Evolutionary conservation across 2,888 invertebrate genomes (phyloP).

Genomic region (Scaptomyza reducta): DNA sequence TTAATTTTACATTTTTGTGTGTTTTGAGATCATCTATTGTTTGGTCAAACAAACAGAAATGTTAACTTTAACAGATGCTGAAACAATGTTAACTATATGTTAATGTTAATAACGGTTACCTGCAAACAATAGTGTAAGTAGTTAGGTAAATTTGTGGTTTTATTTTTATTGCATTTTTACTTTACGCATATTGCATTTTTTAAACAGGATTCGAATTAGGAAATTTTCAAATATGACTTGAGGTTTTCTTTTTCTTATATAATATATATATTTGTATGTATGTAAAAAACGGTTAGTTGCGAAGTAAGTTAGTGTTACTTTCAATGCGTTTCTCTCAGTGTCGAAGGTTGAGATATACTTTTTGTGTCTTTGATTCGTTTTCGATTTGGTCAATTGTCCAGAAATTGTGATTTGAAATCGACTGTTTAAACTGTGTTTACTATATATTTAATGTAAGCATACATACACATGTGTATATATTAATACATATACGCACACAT

Average conservation of each 20-base stretch:
- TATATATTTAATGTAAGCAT: background rate
- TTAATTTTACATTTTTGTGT: constrained; percentile 1
- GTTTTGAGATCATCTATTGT: constrained; percentile 17
- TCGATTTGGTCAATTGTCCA: constrained; percentile 42
- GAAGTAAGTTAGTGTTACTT: constrained; percentile 20
- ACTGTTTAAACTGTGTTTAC: constrained; percentile 21
- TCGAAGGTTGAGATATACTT: background rate
- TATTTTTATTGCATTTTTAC: constrained; percentile 29
- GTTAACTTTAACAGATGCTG: constrained; percentile 45
- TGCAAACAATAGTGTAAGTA: constrained; percentile 58
- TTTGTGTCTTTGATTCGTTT: background rate
- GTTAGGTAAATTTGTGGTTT: constrained; percentile 63
- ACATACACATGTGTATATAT: constrained; percentile 19
- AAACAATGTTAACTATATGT: constrained; percentile 36
- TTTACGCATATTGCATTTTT: constrained; percentile 36
- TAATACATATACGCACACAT: constrained; percentile 5
- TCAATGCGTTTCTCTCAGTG: constrained; percentile 18
- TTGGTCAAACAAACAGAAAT: constrained; percentile 51
- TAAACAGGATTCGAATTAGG: constrained; percentile 56
- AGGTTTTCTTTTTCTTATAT: constrained; percentile 3
- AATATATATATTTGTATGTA: constrained; percentile 29
- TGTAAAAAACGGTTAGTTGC: constrained; percentile 29
- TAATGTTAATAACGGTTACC: constrained; percentile 31
- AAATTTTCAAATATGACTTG: constrained; percentile 42
- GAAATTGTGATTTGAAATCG: constrained; percentile 28